Evolutionary conservation across 2,113 vertebrate genomes (phyloP).

Genomic region (Butastur rufipennis): DNA sequence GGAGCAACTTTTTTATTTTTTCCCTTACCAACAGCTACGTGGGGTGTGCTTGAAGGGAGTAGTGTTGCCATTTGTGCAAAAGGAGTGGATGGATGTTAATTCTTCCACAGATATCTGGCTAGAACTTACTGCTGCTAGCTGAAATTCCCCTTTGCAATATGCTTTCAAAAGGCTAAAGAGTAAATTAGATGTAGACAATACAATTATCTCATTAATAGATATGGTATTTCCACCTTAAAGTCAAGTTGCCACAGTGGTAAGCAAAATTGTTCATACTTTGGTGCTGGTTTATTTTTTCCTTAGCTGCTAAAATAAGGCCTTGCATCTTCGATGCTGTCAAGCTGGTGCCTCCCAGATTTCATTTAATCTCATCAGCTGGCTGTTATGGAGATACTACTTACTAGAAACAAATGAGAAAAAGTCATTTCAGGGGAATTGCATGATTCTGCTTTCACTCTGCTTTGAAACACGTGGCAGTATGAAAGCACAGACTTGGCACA

Average conservation of each 20-base stretch:
- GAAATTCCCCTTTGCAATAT: neutral
- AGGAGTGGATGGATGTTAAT: neutral
- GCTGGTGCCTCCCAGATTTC: neutral
- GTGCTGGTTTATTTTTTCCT: neutral
- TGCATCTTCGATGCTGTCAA: neutral
- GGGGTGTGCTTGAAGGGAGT: neutral
- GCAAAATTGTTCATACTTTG: neutral
- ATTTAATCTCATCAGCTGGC: neutral
- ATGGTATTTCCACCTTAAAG: neutral
- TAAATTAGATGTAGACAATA: neutral
- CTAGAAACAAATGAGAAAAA: neutral
- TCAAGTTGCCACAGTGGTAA: neutral
- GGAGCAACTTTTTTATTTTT: neutral
- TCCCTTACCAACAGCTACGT: neutral
- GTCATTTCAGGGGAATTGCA: neutral
- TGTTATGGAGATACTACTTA: neutral
- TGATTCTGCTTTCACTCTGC: neutral
- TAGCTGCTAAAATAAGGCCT: neutral
- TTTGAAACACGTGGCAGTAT: neutral
- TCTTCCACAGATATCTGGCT: neutral
- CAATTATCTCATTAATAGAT: neutral
- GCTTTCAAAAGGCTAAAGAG: neutral
- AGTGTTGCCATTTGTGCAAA: neutral
- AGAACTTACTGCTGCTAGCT: neutral
- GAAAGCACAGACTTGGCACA: neutral